Percentiles rank a stretch among this genome's conserved stretches.
Evolutionary conservation across 2,797 vertebrate genomes (phyloP).

Genomic region (Cacajao melanocephalus): DNA sequence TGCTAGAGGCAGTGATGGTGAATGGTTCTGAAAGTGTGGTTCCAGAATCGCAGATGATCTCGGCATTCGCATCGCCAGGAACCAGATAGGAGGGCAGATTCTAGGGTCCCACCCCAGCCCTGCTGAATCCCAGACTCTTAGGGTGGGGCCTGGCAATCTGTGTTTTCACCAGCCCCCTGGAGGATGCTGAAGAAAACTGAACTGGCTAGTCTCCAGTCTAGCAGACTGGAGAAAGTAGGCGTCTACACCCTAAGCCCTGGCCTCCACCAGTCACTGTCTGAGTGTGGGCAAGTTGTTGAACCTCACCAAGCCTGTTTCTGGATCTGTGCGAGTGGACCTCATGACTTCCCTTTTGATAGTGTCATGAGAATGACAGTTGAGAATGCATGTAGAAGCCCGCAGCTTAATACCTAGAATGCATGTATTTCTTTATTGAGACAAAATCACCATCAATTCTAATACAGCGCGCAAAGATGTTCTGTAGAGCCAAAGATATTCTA

Average conservation of each 20-base stretch:
- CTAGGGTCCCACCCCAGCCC: not conserved
- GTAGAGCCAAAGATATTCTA: not conserved
- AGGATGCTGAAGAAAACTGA: not conserved
- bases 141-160: not conserved
- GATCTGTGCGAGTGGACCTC: not conserved
- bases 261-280: no score
- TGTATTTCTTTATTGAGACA: slow-evolving; percentile 10
- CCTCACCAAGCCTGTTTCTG: not conserved
- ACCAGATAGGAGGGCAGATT: not conserved
- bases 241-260: no score
- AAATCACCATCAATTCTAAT: slow-evolving; percentile 5
- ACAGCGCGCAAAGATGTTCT: not conserved
- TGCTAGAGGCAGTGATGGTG: not conserved
- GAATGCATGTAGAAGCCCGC: not conserved
- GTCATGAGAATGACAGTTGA: not conserved
- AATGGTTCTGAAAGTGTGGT: not conserved
- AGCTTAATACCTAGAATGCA: not conserved
- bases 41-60: not conserved
- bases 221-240: not conserved
- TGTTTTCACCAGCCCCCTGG: not conserved
- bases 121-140: not conserved
- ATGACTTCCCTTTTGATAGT: not conserved
- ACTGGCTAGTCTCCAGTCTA: not conserved
- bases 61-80: not conserved
- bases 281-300: not conserved